Base-by-base conservation (phyloP, 2,888 invertebrate genomes). In the Cosmopolites sordidus region DNA sequence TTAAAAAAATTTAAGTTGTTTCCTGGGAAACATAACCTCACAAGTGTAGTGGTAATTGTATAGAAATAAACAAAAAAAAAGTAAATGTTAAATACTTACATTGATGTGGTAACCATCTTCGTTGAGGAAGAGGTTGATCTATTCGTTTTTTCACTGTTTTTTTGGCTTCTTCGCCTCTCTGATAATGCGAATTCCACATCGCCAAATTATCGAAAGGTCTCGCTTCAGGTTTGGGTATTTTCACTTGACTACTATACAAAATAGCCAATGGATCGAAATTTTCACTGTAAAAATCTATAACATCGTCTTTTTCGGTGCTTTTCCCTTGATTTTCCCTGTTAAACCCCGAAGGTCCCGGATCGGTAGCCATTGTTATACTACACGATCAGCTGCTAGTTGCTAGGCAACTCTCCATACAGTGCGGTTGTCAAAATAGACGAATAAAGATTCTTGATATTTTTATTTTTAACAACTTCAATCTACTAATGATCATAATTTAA, bases 251-350 rank as follows among this genome's bases (percentile, higher is more conserved):
- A 0, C 83, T 79, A 61, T 83, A 83, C 11, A 91, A 72, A 0
- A 84, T 88, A 67, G 83, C 83, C 1, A 87, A 33, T 0, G 90
- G 84, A 73, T 90, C 80, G 62, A 87, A 91, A 43, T 74, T 67
- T 5, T 76, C 76, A 68, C 81, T 82, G 33, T 66, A 73, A 44
- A 78, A 73, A 63, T 85, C 79, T 51, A 84, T 12, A 12, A 11
- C 33, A 12, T 12, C n/a, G 3, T 33, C n/a, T 3, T 64, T 61
- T 38, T 62, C 58, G 17, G 60, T 62, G 40, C 69, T 71, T 60
- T 58, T 17, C n/a, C 29, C 66, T 60, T 18, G 59, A 57, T 62
- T 60, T 48, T 56, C 45, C 3, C 43, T 51, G 33, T 48, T 54
- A 38, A 52, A 16, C n/a, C 39, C 40, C 15, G 53, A 52, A 41